Evolutionary conservation across 1,140 invertebrate species (phyloP).

Genomic region (Drosophila pectinifera): DNA sequence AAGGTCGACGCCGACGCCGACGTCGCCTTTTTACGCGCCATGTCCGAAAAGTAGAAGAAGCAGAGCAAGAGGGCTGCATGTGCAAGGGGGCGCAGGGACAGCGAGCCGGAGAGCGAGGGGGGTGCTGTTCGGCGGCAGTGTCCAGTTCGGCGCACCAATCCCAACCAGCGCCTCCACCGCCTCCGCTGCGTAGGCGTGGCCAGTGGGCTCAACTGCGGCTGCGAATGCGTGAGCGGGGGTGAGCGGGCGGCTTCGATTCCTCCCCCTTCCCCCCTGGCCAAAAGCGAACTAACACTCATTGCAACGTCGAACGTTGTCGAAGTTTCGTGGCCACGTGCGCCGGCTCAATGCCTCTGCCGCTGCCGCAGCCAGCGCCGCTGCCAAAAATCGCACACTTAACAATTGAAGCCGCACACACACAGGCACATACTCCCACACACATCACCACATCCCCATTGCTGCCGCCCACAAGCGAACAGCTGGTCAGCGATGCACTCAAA

Average conservation of each 20-base stretch:
- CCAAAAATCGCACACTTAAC: slow-evolving; percentile 45
- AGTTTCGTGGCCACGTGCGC: slow-evolving; percentile 69
- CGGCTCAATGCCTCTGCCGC: slow-evolving; percentile 32
- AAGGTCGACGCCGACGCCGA: slow-evolving; percentile 65
- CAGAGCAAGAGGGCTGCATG: background rate
- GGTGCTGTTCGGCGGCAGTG: slow-evolving; percentile 30
- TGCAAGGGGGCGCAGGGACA: slow-evolving; percentile 1
- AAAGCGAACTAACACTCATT: slow-evolving; percentile 27
- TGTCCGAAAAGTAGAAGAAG: slow-evolving; percentile 49
- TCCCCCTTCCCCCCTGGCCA: background rate
- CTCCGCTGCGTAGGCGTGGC: slow-evolving; percentile 71
- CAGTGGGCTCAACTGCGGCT: slow-evolving; percentile 60
- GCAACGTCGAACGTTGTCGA: slow-evolving; percentile 60
- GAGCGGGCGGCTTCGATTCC: slow-evolving; percentile 2
- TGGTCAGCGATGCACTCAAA: slow-evolving; percentile 43
- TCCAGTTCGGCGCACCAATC: slow-evolving; percentile 78
- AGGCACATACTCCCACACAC: background rate
- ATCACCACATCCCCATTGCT: background rate
- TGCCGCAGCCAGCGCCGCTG: slow-evolving; percentile 9
- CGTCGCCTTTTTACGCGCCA: slow-evolving; percentile 73
- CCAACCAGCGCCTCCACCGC: slow-evolving; percentile 75
- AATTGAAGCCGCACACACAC: slow-evolving; percentile 17
- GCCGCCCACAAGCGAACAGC: slow-evolving; percentile 24
- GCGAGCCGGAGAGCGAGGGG: no score
- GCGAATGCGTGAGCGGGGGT: slow-evolving; percentile 49